phyloP scores from a whole-genome alignment of 2,888 invertebrate species.

The Pollenia angustigena region DNA sequence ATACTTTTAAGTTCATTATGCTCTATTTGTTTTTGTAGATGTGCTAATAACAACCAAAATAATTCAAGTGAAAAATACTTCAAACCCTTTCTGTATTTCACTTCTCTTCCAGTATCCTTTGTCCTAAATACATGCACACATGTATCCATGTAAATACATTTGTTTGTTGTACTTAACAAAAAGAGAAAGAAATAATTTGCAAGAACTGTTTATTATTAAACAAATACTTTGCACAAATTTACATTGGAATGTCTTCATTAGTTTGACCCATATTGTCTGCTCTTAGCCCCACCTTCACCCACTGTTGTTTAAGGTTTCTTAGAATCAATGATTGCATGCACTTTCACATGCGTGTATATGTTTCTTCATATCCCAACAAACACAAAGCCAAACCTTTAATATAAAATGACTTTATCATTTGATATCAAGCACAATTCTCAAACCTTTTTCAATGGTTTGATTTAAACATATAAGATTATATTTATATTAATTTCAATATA shows the following conservation, averaged over 20 bases:
- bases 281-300: not conserved
- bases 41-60: conserved; percentile 42
- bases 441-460: no score
- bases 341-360: not conserved
- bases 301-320: conserved; percentile 3
- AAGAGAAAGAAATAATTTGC: conserved; percentile 41
- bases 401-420: no score
- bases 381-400: no score
- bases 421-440: no score
- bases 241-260: conserved; percentile 66
- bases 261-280: conserved; percentile 55
- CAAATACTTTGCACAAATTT: conserved; percentile 66
- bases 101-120: not conserved
- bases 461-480: no score
- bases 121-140: not conserved
- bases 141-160: not conserved
- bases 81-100: not conserved
- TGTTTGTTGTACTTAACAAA: not conserved
- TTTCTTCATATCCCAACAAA: not conserved
- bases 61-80: conserved; percentile 54
- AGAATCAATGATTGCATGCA: not conserved
- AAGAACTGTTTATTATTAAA: conserved; percentile 63
- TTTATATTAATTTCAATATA: no score
- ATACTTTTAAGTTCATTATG: conserved; percentile 34
- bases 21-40: conserved; percentile 52